Conservation (phyloP, 2,113 vertebrate species). For the Anarrhichthys ocellatus region DNA sequence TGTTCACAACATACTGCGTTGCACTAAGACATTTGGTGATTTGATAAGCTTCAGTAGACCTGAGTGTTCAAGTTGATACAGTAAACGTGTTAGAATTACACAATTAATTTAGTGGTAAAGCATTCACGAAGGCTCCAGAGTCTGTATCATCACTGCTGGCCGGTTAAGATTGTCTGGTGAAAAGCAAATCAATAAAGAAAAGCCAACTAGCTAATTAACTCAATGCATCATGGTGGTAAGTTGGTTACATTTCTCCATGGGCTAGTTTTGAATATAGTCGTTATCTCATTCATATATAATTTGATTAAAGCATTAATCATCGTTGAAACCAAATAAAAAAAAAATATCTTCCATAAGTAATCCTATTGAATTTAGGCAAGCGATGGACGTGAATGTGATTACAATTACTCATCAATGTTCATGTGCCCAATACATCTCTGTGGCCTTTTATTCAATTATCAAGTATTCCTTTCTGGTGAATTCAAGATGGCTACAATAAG, state of each 20-base stretch:
- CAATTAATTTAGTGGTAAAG: conserved; percentile 55
- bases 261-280: neutral
- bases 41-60: conserved; percentile 75
- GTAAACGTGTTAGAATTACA: conserved; percentile 62
- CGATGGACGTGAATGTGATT: conserved; percentile 6
- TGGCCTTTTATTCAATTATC: neutral
- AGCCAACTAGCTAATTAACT: neutral
- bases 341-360: neutral
- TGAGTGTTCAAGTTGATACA: conserved; percentile 74
- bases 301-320: conserved; percentile 30
- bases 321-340: conserved; percentile 13
- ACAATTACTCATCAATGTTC: conserved; percentile 5
- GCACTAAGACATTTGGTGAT: conserved; percentile 85
- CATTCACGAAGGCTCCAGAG: conserved; percentile 27
- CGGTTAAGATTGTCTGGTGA: conserved; percentile 44
- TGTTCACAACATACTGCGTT: conserved; percentile 68
- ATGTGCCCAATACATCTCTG: neutral
- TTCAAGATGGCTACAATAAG: neutral
- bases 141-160: conserved; percentile 52
- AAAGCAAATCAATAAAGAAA: conserved; percentile 39
- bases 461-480: neutral
- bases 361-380: conserved; percentile 1
- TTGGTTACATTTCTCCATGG: neutral
- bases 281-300: conserved; percentile 16
- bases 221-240: conserved; percentile 20